Conservation (phyloP, 2,797 vertebrate genomes). For the Xyrichtys novacula region DNA sequence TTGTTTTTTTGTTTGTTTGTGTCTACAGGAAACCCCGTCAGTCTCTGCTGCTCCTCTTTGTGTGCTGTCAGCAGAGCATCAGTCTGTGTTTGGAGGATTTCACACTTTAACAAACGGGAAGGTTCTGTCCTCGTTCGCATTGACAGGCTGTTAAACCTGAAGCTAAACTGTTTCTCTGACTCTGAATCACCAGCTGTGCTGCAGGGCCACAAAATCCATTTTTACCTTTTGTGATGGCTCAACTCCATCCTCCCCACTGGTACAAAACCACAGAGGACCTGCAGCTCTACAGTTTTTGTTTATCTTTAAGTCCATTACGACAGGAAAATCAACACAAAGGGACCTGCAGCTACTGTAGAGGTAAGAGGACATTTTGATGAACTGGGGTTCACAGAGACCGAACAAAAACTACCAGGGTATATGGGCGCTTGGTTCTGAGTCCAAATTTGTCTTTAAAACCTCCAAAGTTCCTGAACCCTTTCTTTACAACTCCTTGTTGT, state of each 20-base stretch:
- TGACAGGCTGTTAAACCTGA: constrained; percentile 31
- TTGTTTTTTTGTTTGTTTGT: not conserved
- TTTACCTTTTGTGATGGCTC: constrained; percentile 25
- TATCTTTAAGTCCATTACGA: no score
- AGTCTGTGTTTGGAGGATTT: constrained; percentile 10
- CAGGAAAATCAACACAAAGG: no score
- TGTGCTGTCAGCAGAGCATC: not conserved
- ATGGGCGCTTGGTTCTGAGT: no score
- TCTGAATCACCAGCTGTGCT: constrained; percentile 17
- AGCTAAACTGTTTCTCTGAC: constrained; percentile 8
- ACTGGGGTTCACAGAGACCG: no score
- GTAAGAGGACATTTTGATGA: no score
- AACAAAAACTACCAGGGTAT: no score
- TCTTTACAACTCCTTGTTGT: no score
- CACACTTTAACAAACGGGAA: not conserved
- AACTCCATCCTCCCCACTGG: constrained; percentile 21
- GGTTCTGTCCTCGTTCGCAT: constrained; percentile 13
- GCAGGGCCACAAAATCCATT: constrained; percentile 21
- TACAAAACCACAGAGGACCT: constrained; percentile 3
- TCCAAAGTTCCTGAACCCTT: no score
- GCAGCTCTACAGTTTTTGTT: no score
- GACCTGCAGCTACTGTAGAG: no score
- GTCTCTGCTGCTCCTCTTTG: not conserved
- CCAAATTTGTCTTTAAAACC: no score
- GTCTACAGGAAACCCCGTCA: not conserved